Evolutionary conservation across 2,888 invertebrate species (phyloP).

Genomic region (Folsomia candida): DNA sequence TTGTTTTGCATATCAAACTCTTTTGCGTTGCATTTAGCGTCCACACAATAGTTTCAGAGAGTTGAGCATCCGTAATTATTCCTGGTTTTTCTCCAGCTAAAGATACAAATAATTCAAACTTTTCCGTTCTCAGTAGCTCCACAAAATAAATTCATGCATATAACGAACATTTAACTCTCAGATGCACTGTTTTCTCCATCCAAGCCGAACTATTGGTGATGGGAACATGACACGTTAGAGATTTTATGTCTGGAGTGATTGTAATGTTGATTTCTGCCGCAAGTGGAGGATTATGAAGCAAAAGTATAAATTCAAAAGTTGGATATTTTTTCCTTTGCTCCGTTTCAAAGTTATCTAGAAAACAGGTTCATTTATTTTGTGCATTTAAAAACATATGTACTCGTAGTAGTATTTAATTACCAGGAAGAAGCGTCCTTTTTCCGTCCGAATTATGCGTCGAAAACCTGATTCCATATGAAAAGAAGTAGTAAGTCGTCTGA

Average conservation of each 20-base stretch:
- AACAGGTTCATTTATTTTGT: background rate
- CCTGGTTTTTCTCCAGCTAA: background rate
- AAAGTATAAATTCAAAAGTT: background rate
- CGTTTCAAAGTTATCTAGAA: background rate
- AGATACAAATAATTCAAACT: too few species aligned
- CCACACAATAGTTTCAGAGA: conserved; percentile 1
- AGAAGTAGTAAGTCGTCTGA: background rate
- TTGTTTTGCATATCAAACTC: conserved; percentile 9
- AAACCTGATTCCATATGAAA: conserved; percentile 12
- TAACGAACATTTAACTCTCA: too few species aligned
- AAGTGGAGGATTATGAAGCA: background rate
- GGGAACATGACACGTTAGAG: conserved; percentile 22
- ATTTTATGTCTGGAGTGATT: background rate
- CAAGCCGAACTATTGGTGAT: conserved; percentile 18
- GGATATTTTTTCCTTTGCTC: background rate
- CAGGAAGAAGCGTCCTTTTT: background rate
- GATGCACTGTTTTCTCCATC: conserved; percentile 14
- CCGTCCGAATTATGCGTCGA: background rate
- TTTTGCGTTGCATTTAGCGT: conserved; percentile 3
- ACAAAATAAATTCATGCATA: too few species aligned
- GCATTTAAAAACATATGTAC: background rate
- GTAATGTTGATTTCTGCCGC: background rate
- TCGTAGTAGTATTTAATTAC: background rate
- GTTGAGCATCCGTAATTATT: background rate
- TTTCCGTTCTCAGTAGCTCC: too few species aligned